Evolutionary conservation across 2,888 invertebrate genomes (phyloP).

Genomic region (Microplitis deprimator): DNA sequence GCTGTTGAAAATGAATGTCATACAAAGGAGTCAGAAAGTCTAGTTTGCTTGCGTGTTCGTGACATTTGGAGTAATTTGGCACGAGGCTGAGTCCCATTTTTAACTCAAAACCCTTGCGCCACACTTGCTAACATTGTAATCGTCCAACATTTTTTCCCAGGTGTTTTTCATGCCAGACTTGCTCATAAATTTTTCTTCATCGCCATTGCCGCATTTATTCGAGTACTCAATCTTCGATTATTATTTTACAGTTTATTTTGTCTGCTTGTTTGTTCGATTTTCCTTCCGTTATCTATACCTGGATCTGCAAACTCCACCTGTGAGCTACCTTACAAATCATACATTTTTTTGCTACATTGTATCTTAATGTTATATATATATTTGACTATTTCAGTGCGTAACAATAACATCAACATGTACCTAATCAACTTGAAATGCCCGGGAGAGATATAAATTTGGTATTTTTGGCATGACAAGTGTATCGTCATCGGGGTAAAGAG

Average conservation of each 20-base stretch:
- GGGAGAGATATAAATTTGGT: slow-evolving; percentile 29
- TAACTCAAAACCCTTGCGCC: slow-evolving; percentile 47
- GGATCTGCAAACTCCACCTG: not conserved
- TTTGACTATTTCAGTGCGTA: not conserved
- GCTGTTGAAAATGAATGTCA: slow-evolving; percentile 46
- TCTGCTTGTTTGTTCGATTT: not conserved
- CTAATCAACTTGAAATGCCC: slow-evolving; percentile 13
- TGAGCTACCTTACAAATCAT: not conserved
- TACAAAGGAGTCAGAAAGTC: slow-evolving; percentile 45
- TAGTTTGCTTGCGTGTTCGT: slow-evolving; percentile 46
- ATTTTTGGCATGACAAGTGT: slow-evolving; percentile 13
- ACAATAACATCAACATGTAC: not conserved
- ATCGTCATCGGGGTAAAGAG: not conserved
- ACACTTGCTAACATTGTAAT: slow-evolving; percentile 46
- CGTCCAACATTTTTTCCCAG: slow-evolving; percentile 13
- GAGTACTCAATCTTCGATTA: not conserved
- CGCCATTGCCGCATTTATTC: not conserved
- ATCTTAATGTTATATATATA: slow-evolving; percentile 9
- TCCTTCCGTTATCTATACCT: not conserved
- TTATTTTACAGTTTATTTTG: not conserved
- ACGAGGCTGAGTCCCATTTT: slow-evolving; percentile 60
- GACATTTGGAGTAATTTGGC: slow-evolving; percentile 61
- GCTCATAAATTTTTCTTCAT: not conserved
- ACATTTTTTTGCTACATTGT: not conserved
- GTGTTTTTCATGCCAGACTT: slow-evolving; percentile 19